Percentiles rank a stretch among this genome's conserved stretches.
These are phyloP conservation scores for Cepaea nemoralis DNA, from an alignment of 1,140 invertebrate genomes.

Conservation along the genomic window DNA sequence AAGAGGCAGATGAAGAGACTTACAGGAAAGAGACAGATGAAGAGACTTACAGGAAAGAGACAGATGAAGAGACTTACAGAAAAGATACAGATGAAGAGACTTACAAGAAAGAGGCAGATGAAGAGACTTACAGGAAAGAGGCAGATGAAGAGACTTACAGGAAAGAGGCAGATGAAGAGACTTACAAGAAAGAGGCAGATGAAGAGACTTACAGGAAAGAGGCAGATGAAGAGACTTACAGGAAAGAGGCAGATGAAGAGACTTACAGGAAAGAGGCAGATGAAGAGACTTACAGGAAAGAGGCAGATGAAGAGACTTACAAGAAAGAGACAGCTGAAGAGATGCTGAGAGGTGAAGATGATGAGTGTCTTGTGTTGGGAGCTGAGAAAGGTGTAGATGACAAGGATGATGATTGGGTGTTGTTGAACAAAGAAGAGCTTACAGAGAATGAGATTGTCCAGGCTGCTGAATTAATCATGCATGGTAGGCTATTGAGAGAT, in stretches of 20 bases:
- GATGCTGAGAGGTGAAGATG: not conserved
- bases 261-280: not conserved
- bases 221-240: not conserved
- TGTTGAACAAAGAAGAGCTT: slow-evolving; percentile 55
- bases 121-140: not conserved
- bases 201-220: not conserved
- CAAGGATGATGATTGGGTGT: slow-evolving; percentile 52
- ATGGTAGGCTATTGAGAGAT: not conserved
- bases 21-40: not conserved
- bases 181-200: not conserved
- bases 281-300: not conserved
- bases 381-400: slow-evolving; percentile 64
- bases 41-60: not conserved
- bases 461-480: slow-evolving; percentile 26
- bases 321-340: not conserved
- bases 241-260: not conserved
- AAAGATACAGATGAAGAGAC: not conserved
- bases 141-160: not conserved
- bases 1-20: not conserved
- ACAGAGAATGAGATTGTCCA: slow-evolving; percentile 40
- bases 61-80: not conserved
- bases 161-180: not conserved
- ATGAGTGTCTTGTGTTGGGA: slow-evolving; percentile 27
- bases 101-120: not conserved
- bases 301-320: not conserved